Base-by-base conservation (phyloP, 2,113 vertebrate species). In the Diglossa brunneiventris region DNA sequence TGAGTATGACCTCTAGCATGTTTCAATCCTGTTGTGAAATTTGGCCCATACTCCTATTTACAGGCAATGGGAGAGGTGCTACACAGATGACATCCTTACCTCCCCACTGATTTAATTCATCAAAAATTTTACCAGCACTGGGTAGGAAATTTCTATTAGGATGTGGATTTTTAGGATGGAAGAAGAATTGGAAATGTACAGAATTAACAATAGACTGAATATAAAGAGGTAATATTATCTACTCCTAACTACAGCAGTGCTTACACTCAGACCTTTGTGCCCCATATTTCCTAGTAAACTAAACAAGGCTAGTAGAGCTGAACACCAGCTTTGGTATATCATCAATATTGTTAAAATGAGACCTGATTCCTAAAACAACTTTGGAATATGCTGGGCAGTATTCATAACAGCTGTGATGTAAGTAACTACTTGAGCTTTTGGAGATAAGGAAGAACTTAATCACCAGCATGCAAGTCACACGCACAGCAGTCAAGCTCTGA, bases 1-100 rank as follows among this genome's bases (percentile, higher is more conserved):
- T 44, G 21, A 79, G 28, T 52, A 52, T 0, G 0, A 13, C 13
- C 15, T n/a, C 58, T 15, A 63, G 13, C 4, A 26, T 16, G 21
- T 77, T 64, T 68, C n/a, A 90, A 44, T 20, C 17, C 33, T 39
- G 3, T 37, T 50, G 23, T n/a, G 39, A 77, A 76, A 31, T 23
- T 13, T 15, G 13, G 33, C 13, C 35, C 12, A 27, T 10, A 67
- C 3, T 22, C 4, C 28, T 18, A 70, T 41, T 58, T 53, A 56
- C 21, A 72, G 24, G 11, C 15, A 92, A 75, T 6, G 3, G n/a
- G 5, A 56, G 14, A 27, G 15, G 16, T 47, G 16, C 35, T 49
- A 21, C 10, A 66, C 11, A 81, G 15, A 52, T 28, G 0, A 16
- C 8, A 80, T 46, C 11, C 5, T 37, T 72, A 55, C 16, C 9